These are phyloP conservation scores for Telenomus remus DNA, from an alignment of 1,140 invertebrate species.

Conservation along the genomic window DNA sequence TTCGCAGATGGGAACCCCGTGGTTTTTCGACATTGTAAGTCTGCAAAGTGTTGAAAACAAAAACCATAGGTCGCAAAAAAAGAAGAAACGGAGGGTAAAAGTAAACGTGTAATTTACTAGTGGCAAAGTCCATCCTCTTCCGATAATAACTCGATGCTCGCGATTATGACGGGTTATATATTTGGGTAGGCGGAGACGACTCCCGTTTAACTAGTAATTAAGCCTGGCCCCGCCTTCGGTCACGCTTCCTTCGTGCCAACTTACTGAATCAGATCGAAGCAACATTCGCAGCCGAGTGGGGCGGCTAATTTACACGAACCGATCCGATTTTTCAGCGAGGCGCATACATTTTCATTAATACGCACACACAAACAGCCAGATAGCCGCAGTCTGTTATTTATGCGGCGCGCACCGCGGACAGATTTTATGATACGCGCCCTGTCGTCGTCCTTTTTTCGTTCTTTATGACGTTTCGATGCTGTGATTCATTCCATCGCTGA, in stretches of 20 bases:
- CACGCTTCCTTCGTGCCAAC: conserved; percentile 62
- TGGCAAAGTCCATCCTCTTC: conserved; percentile 61
- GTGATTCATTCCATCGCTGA: conserved; percentile 28
- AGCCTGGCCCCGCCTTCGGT: conserved; percentile 70
- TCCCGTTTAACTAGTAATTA: conserved; percentile 75
- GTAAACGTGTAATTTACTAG: conserved; percentile 75
- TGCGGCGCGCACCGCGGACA: conserved; percentile 37
- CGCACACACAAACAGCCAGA: conserved; percentile 3
- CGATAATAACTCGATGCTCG: conserved; percentile 50
- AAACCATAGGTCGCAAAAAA: conserved; percentile 51
- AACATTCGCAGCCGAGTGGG: conserved; percentile 22
- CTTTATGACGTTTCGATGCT: conserved; percentile 45
- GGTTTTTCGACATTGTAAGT: too few species aligned
- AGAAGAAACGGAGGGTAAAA: conserved; percentile 61
- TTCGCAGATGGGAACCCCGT: too few species aligned
- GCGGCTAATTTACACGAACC: conserved; percentile 49
- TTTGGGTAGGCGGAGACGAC: conserved; percentile 73
- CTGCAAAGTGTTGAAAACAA: conserved; percentile 54
- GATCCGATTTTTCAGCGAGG: conserved; percentile 48
- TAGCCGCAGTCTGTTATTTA: conserved; percentile 31
- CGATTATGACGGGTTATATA: conserved; percentile 72
- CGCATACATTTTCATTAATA: conserved; percentile 56
- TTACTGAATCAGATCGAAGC: conserved; percentile 52
- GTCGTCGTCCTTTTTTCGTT: conserved; percentile 31
- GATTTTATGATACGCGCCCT: conserved; percentile 47